A percentile compares a stretch with the other conserved stretches of the same genome.
Conservation (phyloP, 2,113 vertebrate genomes). For the Myanophis thanlyinensis region DNA sequence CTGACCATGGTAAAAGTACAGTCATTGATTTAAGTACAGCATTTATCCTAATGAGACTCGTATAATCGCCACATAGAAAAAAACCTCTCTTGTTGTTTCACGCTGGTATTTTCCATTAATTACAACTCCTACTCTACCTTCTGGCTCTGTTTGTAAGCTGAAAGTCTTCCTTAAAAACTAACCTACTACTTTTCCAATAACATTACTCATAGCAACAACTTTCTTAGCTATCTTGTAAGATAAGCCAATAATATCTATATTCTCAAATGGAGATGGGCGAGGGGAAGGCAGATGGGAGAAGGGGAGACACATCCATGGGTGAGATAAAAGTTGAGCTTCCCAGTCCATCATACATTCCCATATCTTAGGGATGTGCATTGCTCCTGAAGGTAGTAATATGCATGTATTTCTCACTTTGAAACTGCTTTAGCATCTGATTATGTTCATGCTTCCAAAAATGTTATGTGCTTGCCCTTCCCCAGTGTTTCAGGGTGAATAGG, state of each 20-base stretch:
- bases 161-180: neutral
- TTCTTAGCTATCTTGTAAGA: neutral
- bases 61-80: too few relatives aligned
- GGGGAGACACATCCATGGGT: neutral
- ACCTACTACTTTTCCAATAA: neutral
- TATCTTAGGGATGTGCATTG: neutral
- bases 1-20: neutral
- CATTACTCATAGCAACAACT: neutral
- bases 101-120: neutral
- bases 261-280: neutral
- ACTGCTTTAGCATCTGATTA: neutral
- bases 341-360: neutral
- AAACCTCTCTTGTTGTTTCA: neutral
- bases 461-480: neutral
- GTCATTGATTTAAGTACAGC: neutral
- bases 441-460: neutral
- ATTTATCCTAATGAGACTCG: neutral
- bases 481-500: neutral
- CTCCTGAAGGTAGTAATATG: neutral
- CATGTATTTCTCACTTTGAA: neutral
- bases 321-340: neutral
- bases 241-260: neutral
- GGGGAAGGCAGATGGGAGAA: neutral
- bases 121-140: neutral
- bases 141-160: neutral